Evolutionary conservation across 2,888 invertebrate genomes (phyloP).

Genomic region (Dolomedes plantarius): DNA sequence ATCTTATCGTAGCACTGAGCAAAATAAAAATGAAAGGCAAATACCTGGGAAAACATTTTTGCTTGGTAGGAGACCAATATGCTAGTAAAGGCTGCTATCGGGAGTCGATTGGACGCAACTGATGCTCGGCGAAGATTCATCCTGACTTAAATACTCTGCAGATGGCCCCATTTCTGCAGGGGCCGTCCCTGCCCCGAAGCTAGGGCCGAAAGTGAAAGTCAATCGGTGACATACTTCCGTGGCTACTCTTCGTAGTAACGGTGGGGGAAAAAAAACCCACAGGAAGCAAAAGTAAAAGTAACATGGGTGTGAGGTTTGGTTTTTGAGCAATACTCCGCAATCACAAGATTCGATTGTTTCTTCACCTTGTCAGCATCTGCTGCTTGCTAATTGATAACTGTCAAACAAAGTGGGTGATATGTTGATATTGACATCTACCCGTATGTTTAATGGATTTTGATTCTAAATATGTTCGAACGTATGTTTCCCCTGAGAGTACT

Average conservation of each 20-base stretch:
- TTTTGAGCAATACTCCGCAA: background rate
- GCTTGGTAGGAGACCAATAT: too few relatives aligned
- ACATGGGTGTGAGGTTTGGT: constrained; percentile 10
- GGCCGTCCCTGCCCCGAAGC: constrained; percentile 52
- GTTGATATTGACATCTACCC: background rate
- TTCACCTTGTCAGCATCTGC: background rate
- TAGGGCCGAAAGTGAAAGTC: constrained; percentile 63
- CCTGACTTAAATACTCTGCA: constrained; percentile 36
- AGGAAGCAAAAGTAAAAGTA: constrained; percentile 8
- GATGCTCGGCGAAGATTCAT: background rate
- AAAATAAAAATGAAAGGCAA: too few relatives aligned
- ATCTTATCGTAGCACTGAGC: too few relatives aligned
- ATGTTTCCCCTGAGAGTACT: too few relatives aligned
- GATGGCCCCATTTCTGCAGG: constrained; percentile 43
- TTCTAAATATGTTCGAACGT: too few relatives aligned
- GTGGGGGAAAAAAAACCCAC: background rate
- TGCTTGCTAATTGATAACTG: background rate
- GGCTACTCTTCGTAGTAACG: constrained; percentile 23
- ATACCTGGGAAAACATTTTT: constrained; percentile 48
- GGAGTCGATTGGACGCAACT: background rate
- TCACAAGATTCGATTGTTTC: background rate
- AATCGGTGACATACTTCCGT: constrained; percentile 59
- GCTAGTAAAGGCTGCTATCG: background rate
- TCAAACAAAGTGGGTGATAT: background rate
- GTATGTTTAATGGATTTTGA: background rate